phyloP scores from a whole-genome alignment of 1,140 invertebrate species.

The Drosophila yakuba region DNA sequence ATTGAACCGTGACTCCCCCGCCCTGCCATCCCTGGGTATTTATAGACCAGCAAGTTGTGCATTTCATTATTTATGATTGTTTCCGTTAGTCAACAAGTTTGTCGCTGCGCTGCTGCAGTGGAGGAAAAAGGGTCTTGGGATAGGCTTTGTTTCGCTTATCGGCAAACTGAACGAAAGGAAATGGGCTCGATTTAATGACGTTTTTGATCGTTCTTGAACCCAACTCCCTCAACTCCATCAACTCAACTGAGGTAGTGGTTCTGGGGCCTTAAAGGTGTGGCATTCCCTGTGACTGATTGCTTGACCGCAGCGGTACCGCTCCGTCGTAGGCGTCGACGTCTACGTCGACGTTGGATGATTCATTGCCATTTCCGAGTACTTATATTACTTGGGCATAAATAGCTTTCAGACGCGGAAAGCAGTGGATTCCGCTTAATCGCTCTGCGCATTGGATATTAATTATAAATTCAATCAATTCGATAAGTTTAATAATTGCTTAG shows the following conservation, averaged over 20 bases:
- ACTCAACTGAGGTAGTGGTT: background rate
- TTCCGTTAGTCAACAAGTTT: slow-evolving; percentile 70
- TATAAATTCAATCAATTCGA: slow-evolving; percentile 24
- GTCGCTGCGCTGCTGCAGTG: slow-evolving; percentile 6
- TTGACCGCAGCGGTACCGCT: slow-evolving; percentile 21
- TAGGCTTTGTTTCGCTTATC: slow-evolving; percentile 41
- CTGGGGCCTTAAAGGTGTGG: slow-evolving; percentile 51
- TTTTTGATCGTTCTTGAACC: slow-evolving; percentile 47
- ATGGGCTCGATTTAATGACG: slow-evolving; percentile 72
- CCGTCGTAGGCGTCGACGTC: slow-evolving; percentile 11
- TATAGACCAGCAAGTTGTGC: slow-evolving; percentile 51
- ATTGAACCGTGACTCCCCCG: slow-evolving; percentile 56
- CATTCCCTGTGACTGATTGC: slow-evolving; percentile 61
- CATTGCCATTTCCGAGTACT: slow-evolving; percentile 63
- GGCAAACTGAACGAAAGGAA: slow-evolving; percentile 42
- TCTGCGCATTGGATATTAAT: slow-evolving; percentile 14
- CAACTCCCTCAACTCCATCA: background rate
- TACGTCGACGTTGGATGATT: slow-evolving; percentile 31
- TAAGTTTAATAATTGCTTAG: background rate
- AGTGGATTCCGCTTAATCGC: slow-evolving; percentile 29
- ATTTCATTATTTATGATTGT: slow-evolving; percentile 72
- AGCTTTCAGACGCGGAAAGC: slow-evolving; percentile 8
- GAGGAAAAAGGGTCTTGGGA: slow-evolving; percentile 31
- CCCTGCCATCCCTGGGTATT: slow-evolving; percentile 33
- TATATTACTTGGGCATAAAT: slow-evolving; percentile 28